Evolutionary conservation across 2,797 vertebrate species (phyloP).

Genomic region (Steatocranus sp.): DNA sequence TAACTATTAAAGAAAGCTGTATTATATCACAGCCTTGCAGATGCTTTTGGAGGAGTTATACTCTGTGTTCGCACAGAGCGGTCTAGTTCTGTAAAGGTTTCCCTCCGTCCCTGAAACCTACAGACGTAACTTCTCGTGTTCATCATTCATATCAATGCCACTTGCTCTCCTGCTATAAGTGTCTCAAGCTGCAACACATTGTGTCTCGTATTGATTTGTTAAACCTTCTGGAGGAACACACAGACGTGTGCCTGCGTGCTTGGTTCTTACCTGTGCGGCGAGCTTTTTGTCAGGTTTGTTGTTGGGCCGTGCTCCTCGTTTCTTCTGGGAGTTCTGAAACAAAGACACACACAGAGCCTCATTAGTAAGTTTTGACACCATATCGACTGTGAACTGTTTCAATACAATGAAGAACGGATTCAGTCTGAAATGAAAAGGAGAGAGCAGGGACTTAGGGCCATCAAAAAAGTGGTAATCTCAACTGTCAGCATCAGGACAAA

Average conservation of each 20-base stretch:
- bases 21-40: neutral
- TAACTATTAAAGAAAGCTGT: neutral
- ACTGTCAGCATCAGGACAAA: neutral
- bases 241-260: neutral
- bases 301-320: constrained; percentile 83
- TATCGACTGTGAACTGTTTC: neutral
- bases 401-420: neutral
- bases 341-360: constrained; percentile 20
- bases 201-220: constrained; percentile 24
- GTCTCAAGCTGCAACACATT: neutral
- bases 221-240: neutral
- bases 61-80: neutral
- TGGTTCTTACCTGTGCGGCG: constrained; percentile 80
- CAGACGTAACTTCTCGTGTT: neutral
- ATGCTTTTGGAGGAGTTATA: neutral
- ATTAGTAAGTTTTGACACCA: neutral
- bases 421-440: neutral
- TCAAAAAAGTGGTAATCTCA: neutral
- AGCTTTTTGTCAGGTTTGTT: constrained; percentile 92
- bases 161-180: neutral
- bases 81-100: neutral
- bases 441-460: neutral
- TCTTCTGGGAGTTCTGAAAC: constrained; percentile 90
- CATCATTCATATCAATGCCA: neutral
- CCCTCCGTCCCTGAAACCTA: neutral